Evolutionary conservation across 92 coral and sea anemone species (phyloP).

Genomic region (Blastomussa wellsi): DNA sequence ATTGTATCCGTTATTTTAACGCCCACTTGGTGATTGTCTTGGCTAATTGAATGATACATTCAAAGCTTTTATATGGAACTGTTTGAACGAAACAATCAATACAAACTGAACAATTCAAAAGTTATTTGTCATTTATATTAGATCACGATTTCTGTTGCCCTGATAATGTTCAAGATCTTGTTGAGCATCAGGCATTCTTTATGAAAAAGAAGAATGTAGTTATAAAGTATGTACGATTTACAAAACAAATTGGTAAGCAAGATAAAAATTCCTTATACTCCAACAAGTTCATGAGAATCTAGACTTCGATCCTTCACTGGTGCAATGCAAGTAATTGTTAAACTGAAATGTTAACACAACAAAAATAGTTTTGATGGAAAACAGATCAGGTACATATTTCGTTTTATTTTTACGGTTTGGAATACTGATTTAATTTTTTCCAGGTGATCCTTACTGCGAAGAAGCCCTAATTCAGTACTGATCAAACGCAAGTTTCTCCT

Average conservation of each 20-base stretch:
- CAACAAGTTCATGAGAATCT: background rate
- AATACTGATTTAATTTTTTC: background rate
- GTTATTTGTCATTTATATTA: background rate
- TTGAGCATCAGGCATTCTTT: background rate
- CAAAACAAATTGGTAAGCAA: background rate
- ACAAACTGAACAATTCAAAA: slow-evolving; percentile 4
- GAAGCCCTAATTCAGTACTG: background rate
- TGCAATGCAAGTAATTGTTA: background rate
- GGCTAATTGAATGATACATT: slow-evolving; percentile 13
- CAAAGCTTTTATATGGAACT: slow-evolving; percentile 27
- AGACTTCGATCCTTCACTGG: background rate
- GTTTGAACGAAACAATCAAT: slow-evolving; percentile 8
- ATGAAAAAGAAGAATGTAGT: background rate
- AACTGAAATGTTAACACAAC: background rate
- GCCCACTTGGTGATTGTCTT: background rate
- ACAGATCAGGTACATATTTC: background rate
- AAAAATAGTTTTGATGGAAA: background rate
- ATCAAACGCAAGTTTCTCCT: slow-evolving; percentile 26
- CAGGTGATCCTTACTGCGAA: too few species aligned
- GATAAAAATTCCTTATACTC: background rate
- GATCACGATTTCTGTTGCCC: background rate
- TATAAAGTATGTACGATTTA: background rate
- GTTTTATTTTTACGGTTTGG: background rate
- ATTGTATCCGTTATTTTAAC: background rate
- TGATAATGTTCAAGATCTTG: background rate